Percentiles rank a stretch among this genome's conserved stretches.
Conservation (phyloP, 2,888 invertebrate genomes). For the Stenurella melanura region DNA sequence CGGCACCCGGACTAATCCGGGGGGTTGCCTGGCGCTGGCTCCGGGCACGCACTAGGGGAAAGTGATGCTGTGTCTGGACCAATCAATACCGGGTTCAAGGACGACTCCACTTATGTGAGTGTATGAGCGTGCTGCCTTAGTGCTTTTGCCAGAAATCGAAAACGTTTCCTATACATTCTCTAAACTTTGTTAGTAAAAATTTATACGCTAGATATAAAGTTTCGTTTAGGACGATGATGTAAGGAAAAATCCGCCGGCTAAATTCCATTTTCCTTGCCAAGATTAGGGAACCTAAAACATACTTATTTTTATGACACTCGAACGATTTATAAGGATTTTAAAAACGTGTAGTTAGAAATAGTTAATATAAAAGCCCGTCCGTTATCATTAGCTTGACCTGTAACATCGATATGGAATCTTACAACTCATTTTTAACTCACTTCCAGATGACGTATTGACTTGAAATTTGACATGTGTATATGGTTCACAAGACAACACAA, state of each 20-base stretch:
- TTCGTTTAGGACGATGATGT: background rate
- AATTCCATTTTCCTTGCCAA: background rate
- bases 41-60: conserved; percentile 69
- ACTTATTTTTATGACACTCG: background rate
- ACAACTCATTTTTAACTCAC: too few relatives aligned
- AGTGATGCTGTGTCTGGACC: conserved; percentile 71
- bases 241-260: background rate
- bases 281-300: background rate
- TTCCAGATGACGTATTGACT: too few relatives aligned
- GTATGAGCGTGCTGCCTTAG: conserved; percentile 47
- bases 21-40: conserved; percentile 53
- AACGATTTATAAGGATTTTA: too few relatives aligned
- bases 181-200: conserved; percentile 40
- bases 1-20: conserved; percentile 65
- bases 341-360: too few relatives aligned
- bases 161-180: conserved; percentile 2
- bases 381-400: too few relatives aligned
- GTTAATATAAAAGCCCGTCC: too few relatives aligned
- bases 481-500: too few relatives aligned
- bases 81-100: conserved; percentile 73
- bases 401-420: too few relatives aligned
- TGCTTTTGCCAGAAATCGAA: conserved; percentile 16
- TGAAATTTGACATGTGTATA: too few relatives aligned
- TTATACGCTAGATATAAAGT: conserved; percentile 39
- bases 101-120: conserved; percentile 56